Percentiles rank a stretch among this genome's conserved stretches.
Conservation (phyloP, 2,797 vertebrate species). For the Acanthornis magna region DNA sequence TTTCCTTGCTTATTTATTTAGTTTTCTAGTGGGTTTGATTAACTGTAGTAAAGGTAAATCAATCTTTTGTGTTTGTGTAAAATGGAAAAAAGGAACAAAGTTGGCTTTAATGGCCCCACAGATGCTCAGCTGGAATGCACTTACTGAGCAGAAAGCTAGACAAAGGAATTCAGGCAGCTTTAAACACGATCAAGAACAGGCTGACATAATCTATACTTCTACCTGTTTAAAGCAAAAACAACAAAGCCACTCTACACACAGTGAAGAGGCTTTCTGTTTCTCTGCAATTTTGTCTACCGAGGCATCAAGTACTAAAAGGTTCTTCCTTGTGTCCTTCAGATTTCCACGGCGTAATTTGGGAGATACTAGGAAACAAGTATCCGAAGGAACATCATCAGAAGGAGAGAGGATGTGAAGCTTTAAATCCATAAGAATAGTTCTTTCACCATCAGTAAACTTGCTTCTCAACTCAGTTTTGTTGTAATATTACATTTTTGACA, state of each 20-base stretch:
- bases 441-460: not conserved
- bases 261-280: constrained; percentile 28
- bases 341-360: not conserved
- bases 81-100: constrained; percentile 50
- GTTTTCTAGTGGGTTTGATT: constrained; percentile 30
- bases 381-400: not conserved
- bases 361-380: not conserved
- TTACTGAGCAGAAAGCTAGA: constrained; percentile 54
- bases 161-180: constrained; percentile 69
- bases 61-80: constrained; percentile 39
- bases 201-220: constrained; percentile 59
- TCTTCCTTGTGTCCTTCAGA: not conserved
- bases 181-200: constrained; percentile 55
- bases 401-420: not conserved
- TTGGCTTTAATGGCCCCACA: constrained; percentile 58
- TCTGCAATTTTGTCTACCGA: constrained; percentile 33
- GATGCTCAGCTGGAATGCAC: constrained; percentile 68
- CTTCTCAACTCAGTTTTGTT: not conserved
- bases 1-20: constrained; percentile 49
- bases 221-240: constrained; percentile 50
- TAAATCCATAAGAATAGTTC: not conserved
- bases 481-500: not conserved
- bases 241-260: not conserved
- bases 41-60: constrained; percentile 48
- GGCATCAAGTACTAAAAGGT: not conserved